Conservation (phyloP, 1,140 invertebrate genomes). For the Aphelinus atriplicis region DNA sequence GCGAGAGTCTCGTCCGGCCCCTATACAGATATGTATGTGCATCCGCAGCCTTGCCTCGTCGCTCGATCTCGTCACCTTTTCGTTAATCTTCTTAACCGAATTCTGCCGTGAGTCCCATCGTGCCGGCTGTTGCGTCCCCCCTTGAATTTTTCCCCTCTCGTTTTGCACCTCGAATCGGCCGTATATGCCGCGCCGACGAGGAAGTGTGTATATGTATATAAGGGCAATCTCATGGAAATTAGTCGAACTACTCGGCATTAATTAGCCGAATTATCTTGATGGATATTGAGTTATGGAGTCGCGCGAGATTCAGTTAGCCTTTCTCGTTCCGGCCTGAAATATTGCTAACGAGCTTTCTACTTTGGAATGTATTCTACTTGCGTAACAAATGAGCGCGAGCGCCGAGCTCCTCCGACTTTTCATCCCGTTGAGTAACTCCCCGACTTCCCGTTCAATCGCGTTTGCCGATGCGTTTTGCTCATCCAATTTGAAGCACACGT, state of each 20-base stretch:
- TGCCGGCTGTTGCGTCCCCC: too few species aligned
- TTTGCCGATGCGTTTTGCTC: too few species aligned
- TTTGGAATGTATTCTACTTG: too few species aligned
- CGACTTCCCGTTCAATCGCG: too few species aligned
- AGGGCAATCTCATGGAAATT: slow-evolving; percentile 26
- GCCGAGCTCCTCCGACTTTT: too few species aligned
- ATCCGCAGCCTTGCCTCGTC: not conserved
- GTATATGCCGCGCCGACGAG: too few species aligned
- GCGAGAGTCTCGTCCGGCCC: not conserved
- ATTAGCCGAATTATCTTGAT: slow-evolving; percentile 22
- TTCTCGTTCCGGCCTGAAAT: slow-evolving; percentile 1
- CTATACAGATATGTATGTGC: not conserved
- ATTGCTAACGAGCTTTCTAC: not conserved
- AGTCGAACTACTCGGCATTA: slow-evolving; percentile 26
- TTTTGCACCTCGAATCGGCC: too few species aligned
- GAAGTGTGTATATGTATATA: too few species aligned
- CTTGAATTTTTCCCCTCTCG: too few species aligned
- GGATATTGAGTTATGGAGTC: slow-evolving; percentile 24
- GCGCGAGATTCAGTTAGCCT: not conserved
- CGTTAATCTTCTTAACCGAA: slow-evolving; percentile 34
- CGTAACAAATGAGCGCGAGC: too few species aligned
- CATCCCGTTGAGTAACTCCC: too few species aligned
- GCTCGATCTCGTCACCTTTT: slow-evolving; percentile 24
- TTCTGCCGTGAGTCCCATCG: not conserved
- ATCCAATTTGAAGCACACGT: too few species aligned